These are phyloP conservation scores for Corythornis cristatus DNA, from an alignment of 2,113 vertebrate species.

Conservation along the genomic window DNA sequence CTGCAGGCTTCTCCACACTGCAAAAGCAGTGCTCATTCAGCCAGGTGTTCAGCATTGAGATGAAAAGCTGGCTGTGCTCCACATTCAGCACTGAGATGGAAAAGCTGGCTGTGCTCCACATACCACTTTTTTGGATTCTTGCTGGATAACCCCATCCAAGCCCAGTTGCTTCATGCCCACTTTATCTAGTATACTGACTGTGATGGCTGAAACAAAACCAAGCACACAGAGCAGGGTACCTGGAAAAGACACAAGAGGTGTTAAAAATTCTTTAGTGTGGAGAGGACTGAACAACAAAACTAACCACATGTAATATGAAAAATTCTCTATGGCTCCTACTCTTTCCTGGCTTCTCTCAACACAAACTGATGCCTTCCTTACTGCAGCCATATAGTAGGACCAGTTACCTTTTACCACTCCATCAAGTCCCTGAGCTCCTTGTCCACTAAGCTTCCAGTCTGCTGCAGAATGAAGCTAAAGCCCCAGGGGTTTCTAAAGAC, in stretches of 20 bases:
- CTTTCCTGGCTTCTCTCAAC: not conserved
- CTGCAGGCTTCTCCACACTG: not conserved
- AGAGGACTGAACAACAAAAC: not conserved
- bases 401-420: not conserved
- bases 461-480: not conserved
- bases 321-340: not conserved
- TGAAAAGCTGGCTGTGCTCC: not conserved
- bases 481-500: not conserved
- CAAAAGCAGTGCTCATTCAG: fast-evolving
- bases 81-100: not conserved
- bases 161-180: slow-evolving; percentile 81
- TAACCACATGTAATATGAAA: not conserved
- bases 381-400: not conserved
- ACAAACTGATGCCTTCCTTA: not conserved
- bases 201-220: slow-evolving; percentile 77
- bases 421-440: not conserved
- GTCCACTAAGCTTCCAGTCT: not conserved
- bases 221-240: slow-evolving; percentile 80
- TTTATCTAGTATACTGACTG: slow-evolving; percentile 79
- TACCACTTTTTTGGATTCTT: slow-evolving; percentile 84
- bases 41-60: not conserved
- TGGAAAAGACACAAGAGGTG: not conserved
- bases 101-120: not conserved
- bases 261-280: not conserved
- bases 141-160: slow-evolving; percentile 78